These are phyloP conservation scores for Portevinia maculata DNA, from an alignment of 2,888 invertebrate species.

Conservation along the genomic window DNA sequence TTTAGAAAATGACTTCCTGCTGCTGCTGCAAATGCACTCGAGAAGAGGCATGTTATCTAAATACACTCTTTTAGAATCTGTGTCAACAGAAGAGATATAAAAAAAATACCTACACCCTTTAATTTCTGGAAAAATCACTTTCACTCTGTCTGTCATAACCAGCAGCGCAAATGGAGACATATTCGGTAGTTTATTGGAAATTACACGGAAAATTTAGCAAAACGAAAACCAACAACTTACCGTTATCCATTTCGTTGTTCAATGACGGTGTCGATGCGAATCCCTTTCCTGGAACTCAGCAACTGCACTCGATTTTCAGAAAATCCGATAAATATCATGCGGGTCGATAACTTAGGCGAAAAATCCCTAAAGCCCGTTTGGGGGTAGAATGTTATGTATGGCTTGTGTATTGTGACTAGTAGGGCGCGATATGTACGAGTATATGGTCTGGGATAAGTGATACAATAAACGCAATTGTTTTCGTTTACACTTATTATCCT, in stretches of 20 bases:
- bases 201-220: conserved; percentile 37
- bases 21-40: conserved; percentile 22
- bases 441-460: conserved; percentile 8
- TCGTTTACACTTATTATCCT: background rate
- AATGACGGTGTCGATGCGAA: conserved; percentile 7
- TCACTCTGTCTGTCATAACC: conserved; percentile 23
- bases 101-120: background rate
- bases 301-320: conserved; percentile 51
- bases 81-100: conserved; percentile 33
- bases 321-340: conserved; percentile 62
- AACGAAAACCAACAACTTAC: conserved; percentile 44
- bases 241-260: conserved; percentile 69
- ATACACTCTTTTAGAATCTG: conserved; percentile 41
- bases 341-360: conserved; percentile 42
- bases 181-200: conserved; percentile 39
- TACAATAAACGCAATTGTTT: conserved; percentile 36
- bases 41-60: background rate
- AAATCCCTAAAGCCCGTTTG: conserved; percentile 2
- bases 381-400: background rate
- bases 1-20: conserved; percentile 13
- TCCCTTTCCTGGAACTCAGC: conserved; percentile 1
- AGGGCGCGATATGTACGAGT: conserved; percentile 8
- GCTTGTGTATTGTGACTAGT: conserved; percentile 13
- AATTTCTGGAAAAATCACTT: conserved; percentile 26
- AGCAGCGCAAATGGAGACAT: conserved; percentile 14